Conservation (phyloP, 2,888 invertebrate genomes). For the Autographa gamma region DNA sequence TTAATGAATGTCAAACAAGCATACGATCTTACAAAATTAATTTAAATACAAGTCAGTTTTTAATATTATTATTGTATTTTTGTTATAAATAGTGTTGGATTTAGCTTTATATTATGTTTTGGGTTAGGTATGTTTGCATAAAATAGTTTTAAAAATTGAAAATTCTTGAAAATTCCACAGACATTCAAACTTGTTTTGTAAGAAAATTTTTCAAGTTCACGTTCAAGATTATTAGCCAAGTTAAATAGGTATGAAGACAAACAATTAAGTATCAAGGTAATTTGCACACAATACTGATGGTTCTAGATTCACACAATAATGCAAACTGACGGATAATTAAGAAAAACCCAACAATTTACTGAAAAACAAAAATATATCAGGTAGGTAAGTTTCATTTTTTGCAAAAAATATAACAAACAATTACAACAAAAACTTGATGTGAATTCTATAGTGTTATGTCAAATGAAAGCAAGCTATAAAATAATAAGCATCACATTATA, state of each 20-base stretch:
- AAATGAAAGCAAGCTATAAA: too few relatives aligned
- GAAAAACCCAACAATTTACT: background rate
- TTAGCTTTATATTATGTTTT: too few relatives aligned
- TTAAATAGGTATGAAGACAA: background rate
- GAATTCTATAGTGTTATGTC: too few relatives aligned
- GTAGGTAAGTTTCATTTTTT: background rate
- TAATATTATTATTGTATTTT: too few relatives aligned
- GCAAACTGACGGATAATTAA: background rate
- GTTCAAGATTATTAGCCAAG: background rate
- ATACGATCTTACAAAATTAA: background rate
- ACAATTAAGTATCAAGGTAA: constrained; percentile 4
- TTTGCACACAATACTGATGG: constrained; percentile 4
- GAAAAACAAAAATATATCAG: background rate
- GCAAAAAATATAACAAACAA: too few relatives aligned
- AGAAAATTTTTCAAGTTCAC: background rate
- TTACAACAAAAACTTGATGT: too few relatives aligned
- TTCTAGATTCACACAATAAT: background rate
- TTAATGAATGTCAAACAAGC: background rate
- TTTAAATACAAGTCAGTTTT: too few relatives aligned
- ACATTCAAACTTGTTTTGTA: background rate
- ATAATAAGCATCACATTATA: too few relatives aligned
- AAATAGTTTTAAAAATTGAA: background rate
- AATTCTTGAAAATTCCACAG: constrained; percentile 1
- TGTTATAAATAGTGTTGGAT: too few relatives aligned
- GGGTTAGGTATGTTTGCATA: background rate